Evolutionary conservation across 2,797 vertebrate genomes (phyloP), one percentile per base, ranked within the genome.

Genomic region (Acomys russatus): DNA sequence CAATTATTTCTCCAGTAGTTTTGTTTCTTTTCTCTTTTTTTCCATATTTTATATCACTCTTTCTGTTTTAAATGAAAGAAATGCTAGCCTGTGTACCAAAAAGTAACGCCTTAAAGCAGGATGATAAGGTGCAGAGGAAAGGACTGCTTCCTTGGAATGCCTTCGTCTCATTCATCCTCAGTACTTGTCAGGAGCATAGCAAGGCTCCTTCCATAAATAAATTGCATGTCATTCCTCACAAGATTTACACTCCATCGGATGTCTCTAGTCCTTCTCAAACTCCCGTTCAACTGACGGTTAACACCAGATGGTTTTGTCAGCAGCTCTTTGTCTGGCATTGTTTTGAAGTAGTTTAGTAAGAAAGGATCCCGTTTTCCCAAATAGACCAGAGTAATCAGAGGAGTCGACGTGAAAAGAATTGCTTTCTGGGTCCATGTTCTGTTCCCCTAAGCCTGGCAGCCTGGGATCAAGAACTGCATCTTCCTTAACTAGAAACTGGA

Each of bases 1-100:
- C 98, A 98, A 97, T 98, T 96, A 97, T 98, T 97, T 97, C 91
- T 97, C 56, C 71, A n/a, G 54, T 78, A 95, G 95, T 96, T 97
- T 96, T n/a, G 3, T 44, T 44, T 44, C 44, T 44, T 44, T 44
- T 44, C 44, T 44, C 4, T 44, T 44, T n/a, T n/a, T 44, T 44
- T 44, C 56, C 49, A 59, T 78, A 95, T 96, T 96, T 97, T 96
- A 92, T 93, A 91, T 93, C 70, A 68, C 95, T 92, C 92, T 96
- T 96, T 96, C 85, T 96, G 66, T 88, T 93, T 51, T 92, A 96
- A 96, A 77, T 87, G 85, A 97, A 97, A 91, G 80, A 96, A 38
- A 95, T 64, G 23, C 88, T 94, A 86, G 61, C 70, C 91, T 92
- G 59, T 94, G 79, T 84, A 96, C 76, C 91, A 89, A 96, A 96